Conservation (phyloP, 2,113 vertebrate genomes). For the Speoplatyrhinus poulsoni region DNA sequence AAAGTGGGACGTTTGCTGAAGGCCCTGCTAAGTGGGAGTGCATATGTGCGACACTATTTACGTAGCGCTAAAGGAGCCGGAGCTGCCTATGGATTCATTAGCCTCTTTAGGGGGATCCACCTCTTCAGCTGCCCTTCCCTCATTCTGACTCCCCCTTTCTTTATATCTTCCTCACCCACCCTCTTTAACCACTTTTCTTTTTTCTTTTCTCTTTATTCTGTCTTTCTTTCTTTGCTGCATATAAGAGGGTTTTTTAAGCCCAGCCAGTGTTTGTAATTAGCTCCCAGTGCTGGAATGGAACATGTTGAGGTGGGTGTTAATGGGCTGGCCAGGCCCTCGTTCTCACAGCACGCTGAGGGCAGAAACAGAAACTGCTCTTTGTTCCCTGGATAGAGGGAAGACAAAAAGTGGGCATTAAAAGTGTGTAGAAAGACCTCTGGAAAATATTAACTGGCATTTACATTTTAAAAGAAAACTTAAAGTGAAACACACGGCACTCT, state of each 20-base stretch:
- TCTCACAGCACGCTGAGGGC: constrained; percentile 82
- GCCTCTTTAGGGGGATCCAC: constrained; percentile 83
- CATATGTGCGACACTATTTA: constrained; percentile 82
- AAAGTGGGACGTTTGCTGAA: constrained; percentile 90
- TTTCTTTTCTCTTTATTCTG: constrained; percentile 68
- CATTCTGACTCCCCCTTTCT: constrained; percentile 77
- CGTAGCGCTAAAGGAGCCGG: constrained; percentile 88
- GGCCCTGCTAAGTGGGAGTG: constrained; percentile 89
- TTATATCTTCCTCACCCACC: constrained; percentile 76
- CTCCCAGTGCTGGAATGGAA: constrained; percentile 89
- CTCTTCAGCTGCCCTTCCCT: constrained; percentile 83
- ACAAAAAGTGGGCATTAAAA: constrained; percentile 69
- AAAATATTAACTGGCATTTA: constrained; percentile 75
- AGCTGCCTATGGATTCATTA: constrained; percentile 99
- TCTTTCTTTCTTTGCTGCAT: constrained; percentile 87
- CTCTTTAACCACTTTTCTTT: constrained; percentile 80
- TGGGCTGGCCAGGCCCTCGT: constrained; percentile 81
- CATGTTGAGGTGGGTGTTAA: constrained; percentile 88
- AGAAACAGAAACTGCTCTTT: constrained; percentile 83
- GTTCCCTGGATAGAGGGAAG: constrained; percentile 70
- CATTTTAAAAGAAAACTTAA: constrained; percentile 67
- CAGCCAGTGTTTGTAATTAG: constrained; percentile 94
- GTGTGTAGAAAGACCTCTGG: constrained; percentile 72
- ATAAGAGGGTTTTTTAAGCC: constrained; percentile 85
- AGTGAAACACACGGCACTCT: constrained; percentile 52